These are phyloP conservation scores for Dolichoris vasculosae DNA, from an alignment of 1,140 invertebrate genomes.

Conservation along the genomic window DNA sequence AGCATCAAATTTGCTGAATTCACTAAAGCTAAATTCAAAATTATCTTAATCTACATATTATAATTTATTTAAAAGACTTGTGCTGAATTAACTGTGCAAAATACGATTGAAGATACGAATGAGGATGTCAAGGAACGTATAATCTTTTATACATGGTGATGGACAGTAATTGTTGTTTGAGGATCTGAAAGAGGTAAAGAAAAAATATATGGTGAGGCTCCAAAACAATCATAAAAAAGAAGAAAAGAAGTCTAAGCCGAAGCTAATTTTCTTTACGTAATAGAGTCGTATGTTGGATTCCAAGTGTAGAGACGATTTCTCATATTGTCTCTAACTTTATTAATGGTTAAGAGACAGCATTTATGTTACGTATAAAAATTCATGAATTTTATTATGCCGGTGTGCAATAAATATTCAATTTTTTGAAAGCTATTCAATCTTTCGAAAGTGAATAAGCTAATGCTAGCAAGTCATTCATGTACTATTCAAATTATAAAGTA, in stretches of 20 bases:
- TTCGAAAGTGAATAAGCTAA: background rate
- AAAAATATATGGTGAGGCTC: constrained; percentile 53
- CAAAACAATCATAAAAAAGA: constrained; percentile 54
- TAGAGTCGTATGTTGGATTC: too few relatives aligned
- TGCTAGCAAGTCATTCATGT: background rate
- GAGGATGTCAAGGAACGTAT: background rate
- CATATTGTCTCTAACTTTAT: too few relatives aligned
- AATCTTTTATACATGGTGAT: constrained; percentile 67
- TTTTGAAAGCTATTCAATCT: background rate
- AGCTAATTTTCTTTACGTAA: constrained; percentile 8
- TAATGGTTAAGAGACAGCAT: background rate
- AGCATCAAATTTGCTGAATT: background rate
- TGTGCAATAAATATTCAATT: background rate
- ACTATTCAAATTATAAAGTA: too few relatives aligned
- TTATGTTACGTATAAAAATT: background rate
- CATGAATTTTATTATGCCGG: background rate
- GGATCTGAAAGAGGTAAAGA: constrained; percentile 45
- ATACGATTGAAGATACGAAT: constrained; percentile 28
- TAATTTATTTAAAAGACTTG: background rate
- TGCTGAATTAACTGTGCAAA: background rate
- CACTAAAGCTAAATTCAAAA: background rate
- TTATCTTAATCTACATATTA: constrained; percentile 33
- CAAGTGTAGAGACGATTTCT: too few relatives aligned
- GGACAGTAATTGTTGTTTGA: constrained; percentile 39
- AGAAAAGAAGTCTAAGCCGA: background rate